These are phyloP conservation scores for Tridacna crocea DNA, from an alignment of 2,888 invertebrate species.

Conservation along the genomic window DNA sequence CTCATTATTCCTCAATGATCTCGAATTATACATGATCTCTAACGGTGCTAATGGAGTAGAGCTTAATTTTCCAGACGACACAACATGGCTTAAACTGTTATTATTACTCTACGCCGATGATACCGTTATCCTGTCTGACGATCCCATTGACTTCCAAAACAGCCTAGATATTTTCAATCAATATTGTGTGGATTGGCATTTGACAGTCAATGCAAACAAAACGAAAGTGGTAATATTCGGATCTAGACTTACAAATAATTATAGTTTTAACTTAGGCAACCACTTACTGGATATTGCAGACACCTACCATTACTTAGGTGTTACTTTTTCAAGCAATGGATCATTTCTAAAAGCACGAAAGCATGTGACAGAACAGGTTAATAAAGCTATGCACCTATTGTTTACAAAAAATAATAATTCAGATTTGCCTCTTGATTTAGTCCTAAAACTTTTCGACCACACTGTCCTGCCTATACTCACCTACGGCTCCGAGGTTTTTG, in stretches of 20 bases:
- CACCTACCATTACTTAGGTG: constrained; percentile 33
- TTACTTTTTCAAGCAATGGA: constrained; percentile 36
- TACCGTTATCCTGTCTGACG: constrained; percentile 41
- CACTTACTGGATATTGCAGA: constrained; percentile 25
- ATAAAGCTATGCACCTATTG: constrained; percentile 27
- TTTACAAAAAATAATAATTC: constrained; percentile 37
- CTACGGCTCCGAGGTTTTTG: constrained; percentile 29
- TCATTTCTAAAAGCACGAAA: constrained; percentile 37
- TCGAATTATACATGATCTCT: not conserved
- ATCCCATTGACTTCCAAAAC: constrained; percentile 27
- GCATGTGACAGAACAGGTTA: constrained; percentile 36
- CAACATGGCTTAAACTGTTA: constrained; percentile 30
- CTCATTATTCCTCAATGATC: constrained; percentile 20
- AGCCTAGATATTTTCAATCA: constrained; percentile 33
- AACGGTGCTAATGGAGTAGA: constrained; percentile 20
- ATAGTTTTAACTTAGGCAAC: constrained; percentile 16
- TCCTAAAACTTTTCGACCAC: constrained; percentile 30
- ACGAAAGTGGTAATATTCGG: constrained; percentile 45
- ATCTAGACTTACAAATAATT: constrained; percentile 11
- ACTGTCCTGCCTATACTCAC: constrained; percentile 27
- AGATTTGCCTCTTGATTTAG: constrained; percentile 24
- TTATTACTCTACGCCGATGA: constrained; percentile 46
- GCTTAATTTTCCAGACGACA: not conserved
- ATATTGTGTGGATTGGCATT: constrained; percentile 46
- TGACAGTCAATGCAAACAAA: constrained; percentile 41